phyloP scores from a whole-genome alignment of 1,140 invertebrate genomes.

The Tigriopus japonicus region DNA sequence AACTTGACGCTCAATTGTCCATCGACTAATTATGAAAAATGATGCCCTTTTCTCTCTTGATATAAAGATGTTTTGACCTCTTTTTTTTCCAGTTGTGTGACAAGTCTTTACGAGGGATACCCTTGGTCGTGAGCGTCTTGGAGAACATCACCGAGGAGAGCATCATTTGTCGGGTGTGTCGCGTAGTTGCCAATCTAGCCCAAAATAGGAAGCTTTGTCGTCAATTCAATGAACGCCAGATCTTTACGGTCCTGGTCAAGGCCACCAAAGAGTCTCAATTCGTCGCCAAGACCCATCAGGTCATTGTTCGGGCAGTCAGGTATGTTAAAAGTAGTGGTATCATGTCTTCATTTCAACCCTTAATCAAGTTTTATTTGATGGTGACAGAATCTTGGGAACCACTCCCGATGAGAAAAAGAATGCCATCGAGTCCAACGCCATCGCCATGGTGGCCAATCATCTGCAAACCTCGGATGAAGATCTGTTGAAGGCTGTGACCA shows the following conservation, averaged over 20 bases:
- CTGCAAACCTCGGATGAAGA: not conserved
- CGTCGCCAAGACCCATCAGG: not conserved
- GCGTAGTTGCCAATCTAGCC: conserved; percentile 2
- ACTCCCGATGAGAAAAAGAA: not conserved
- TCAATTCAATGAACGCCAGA: too few species aligned
- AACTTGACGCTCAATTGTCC: too few species aligned
- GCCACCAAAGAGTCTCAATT: too few species aligned
- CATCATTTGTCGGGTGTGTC: not conserved
- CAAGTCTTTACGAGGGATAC: not conserved
- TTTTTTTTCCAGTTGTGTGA: not conserved
- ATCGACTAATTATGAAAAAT: too few species aligned
- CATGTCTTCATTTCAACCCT: too few species aligned
- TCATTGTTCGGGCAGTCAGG: conserved; percentile 2
- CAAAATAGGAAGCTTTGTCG: not conserved
- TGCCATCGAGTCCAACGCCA: not conserved
- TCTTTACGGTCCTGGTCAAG: too few species aligned
- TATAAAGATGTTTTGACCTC: not conserved
- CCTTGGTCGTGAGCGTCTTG: not conserved
- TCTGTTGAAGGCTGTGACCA: conserved; percentile 1
- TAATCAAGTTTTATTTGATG: too few species aligned
- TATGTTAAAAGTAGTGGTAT: too few species aligned
- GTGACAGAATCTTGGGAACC: not conserved
- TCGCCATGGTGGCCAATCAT: not conserved
- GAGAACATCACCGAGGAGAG: not conserved
- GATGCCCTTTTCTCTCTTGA: too few species aligned